These are phyloP conservation scores for Panulirus ornatus DNA, from an alignment of 1,140 invertebrate species.

Conservation along the genomic window DNA sequence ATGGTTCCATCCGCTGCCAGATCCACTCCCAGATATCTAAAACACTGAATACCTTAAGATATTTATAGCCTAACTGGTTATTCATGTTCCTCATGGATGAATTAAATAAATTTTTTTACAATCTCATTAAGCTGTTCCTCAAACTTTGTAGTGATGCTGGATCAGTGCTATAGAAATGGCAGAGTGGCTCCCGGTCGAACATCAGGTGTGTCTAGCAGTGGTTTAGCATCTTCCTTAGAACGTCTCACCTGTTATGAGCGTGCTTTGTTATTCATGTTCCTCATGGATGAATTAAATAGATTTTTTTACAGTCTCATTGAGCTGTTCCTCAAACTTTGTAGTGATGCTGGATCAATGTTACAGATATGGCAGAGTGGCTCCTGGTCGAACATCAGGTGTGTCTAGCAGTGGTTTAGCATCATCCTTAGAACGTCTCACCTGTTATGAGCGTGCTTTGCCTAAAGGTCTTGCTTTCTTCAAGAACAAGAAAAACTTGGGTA, in stretches of 20 bases:
- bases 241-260: constrained; percentile 80
- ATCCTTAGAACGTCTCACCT: constrained; percentile 78
- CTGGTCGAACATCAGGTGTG: constrained; percentile 67
- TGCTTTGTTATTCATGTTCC: no score
- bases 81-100: no score
- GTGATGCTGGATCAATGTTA: constrained; percentile 36
- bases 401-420: constrained; percentile 77
- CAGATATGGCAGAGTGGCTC: constrained; percentile 60
- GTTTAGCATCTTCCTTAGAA: constrained; percentile 78
- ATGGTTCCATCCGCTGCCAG: no score
- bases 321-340: constrained; percentile 31
- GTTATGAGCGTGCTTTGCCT: constrained; percentile 82
- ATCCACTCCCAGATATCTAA: no score
- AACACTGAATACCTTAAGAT: no score
- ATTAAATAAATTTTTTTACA: no score
- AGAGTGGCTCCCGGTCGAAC: constrained; percentile 58
- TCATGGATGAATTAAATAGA: no score
- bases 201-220: constrained; percentile 73
- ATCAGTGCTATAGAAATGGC: constrained; percentile 45
- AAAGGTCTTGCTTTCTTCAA: constrained; percentile 74
- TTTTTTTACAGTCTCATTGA: no score
- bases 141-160: constrained; percentile 47
- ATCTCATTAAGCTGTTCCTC: constrained; percentile 24
- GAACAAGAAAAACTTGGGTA: constrained; percentile 73
- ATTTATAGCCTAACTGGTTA: no score